phyloP scores from a whole-genome alignment of 2,797 vertebrate species.

The Gambelia wislizenii region DNA sequence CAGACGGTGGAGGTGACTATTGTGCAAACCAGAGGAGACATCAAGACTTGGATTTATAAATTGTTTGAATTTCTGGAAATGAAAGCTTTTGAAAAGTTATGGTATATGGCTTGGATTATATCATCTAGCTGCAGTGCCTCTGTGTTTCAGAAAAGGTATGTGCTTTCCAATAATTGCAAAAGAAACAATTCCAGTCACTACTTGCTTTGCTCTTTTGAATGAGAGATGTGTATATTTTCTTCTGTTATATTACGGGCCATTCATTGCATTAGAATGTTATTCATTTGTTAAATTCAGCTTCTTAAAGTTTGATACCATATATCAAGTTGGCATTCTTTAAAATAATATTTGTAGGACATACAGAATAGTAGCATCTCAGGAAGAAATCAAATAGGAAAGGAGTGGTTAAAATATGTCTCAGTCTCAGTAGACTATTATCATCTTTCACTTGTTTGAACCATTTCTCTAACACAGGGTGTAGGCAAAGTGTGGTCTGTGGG shows the following conservation, averaged over 20 bases:
- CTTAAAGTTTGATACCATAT: neutral
- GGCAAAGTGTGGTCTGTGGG: too few relatives aligned
- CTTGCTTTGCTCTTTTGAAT: accelerated
- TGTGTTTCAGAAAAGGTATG: slow-evolving; percentile 55
- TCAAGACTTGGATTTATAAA: slow-evolving; percentile 35
- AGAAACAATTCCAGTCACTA: accelerated
- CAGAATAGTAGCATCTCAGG: neutral
- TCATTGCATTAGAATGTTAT: neutral
- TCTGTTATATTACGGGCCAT: neutral
- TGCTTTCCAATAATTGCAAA: neutral
- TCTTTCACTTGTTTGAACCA: neutral
- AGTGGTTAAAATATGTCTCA: neutral
- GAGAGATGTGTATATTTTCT: neutral
- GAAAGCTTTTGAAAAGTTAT: slow-evolving; percentile 27
- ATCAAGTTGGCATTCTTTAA: neutral
- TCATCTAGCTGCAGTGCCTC: neutral
- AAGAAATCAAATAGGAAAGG: neutral
- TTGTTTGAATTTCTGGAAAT: slow-evolving; percentile 27
- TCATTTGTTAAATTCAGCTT: neutral
- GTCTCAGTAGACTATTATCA: neutral
- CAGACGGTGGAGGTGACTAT: slow-evolving; percentile 43
- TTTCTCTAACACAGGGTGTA: neutral
- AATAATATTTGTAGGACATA: neutral
- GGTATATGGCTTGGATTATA: neutral
- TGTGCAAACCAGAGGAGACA: slow-evolving; percentile 1